Percentiles rank a stretch among this genome's conserved stretches.
phyloP scores from a whole-genome alignment of 2,888 invertebrate genomes.

The Protonemura montana region DNA sequence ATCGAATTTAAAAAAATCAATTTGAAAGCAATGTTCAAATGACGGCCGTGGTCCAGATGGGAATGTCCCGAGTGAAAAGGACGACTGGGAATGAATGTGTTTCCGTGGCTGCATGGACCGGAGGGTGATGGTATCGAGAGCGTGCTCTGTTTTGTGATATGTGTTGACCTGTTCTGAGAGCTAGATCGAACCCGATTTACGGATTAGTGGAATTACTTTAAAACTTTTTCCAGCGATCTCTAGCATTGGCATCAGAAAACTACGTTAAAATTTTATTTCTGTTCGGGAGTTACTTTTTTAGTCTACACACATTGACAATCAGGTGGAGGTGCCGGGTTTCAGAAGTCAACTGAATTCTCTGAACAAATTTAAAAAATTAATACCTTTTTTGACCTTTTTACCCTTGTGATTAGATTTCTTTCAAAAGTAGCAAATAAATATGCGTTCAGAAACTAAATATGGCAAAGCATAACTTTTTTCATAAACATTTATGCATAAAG shows the following conservation, averaged over 20 bases:
- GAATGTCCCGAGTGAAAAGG: slow-evolving; percentile 43
- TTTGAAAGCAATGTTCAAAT: slow-evolving; percentile 36
- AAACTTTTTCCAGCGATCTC: neutral
- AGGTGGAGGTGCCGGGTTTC: neutral
- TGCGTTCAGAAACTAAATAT: neutral
- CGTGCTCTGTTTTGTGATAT: neutral
- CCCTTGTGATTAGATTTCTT: neutral
- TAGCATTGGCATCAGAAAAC: no score
- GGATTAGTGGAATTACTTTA: neutral
- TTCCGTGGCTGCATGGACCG: neutral
- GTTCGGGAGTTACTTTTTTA: no score
- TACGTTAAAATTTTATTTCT: no score
- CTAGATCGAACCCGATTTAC: neutral
- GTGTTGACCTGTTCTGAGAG: neutral
- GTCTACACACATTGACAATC: neutral
- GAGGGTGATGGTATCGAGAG: neutral
- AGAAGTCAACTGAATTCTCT: neutral
- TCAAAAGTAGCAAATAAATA: neutral
- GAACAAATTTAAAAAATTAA: no score
- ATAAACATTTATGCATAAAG: neutral
- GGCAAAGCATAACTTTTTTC: neutral
- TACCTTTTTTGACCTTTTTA: neutral
- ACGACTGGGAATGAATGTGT: slow-evolving; percentile 42
- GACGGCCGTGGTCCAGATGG: slow-evolving; percentile 31
- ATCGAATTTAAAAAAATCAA: slow-evolving; percentile 40